Evolutionary conservation across 1,140 invertebrate species (phyloP).

Genomic region (Drepana arcuata): DNA sequence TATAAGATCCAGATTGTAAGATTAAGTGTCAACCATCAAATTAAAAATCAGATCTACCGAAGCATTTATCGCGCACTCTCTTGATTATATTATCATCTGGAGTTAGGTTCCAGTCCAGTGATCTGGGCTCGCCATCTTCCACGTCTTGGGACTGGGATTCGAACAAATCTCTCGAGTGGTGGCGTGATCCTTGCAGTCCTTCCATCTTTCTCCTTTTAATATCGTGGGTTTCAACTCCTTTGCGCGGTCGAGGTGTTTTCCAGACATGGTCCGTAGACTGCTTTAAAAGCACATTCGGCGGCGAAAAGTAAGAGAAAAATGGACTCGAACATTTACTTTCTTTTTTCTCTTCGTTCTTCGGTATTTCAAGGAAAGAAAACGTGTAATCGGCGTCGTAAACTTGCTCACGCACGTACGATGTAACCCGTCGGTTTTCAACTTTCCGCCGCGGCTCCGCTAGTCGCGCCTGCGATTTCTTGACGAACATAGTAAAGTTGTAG

Average conservation of each 20-base stretch:
- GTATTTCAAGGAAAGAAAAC: conserved; percentile 44
- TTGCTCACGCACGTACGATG: conserved; percentile 46
- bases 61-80: conserved; percentile 44
- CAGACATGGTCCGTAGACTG: conserved; percentile 23
- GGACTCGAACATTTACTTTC: conserved; percentile 38
- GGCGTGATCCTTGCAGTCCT: conserved; percentile 22
- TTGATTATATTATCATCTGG: conserved; percentile 46
- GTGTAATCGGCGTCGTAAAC: conserved; percentile 46
- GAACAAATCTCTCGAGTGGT: conserved; percentile 51
- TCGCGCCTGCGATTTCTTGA: conserved; percentile 44
- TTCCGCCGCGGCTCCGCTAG: conserved; percentile 12
- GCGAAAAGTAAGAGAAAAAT: conserved; percentile 53
- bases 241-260: conserved; percentile 29
- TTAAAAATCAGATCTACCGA: conserved; percentile 45
- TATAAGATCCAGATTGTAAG: too few species aligned
- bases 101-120: conserved; percentile 42
- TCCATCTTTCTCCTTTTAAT: conserved; percentile 16
- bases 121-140: conserved; percentile 29
- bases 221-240: conserved; percentile 15
- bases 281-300: conserved; percentile 29
- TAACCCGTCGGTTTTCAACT: conserved; percentile 27
- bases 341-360: conserved; percentile 34
- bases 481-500: conserved; percentile 39
- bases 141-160: conserved; percentile 51
- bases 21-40: too few species aligned